Percentiles rank a stretch among this genome's conserved stretches.
Evolutionary conservation across 2,888 invertebrate species (phyloP).

Genomic region (Trachelus stipa): DNA sequence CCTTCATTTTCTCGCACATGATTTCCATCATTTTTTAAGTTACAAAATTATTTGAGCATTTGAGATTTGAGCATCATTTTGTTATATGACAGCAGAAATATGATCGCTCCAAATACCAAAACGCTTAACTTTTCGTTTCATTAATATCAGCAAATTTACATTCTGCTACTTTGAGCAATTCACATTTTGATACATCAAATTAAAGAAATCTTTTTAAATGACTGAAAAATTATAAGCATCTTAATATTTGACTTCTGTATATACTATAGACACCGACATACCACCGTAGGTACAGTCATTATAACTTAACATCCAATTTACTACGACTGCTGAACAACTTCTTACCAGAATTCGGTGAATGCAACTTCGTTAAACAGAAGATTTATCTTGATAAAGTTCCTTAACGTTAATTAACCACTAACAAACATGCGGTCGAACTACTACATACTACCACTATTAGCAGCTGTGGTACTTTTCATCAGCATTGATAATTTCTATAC

Average conservation of each 20-base stretch:
- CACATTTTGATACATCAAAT: not conserved
- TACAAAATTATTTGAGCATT: not conserved
- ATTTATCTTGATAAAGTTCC: slow-evolving; percentile 15
- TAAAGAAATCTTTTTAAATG: not conserved
- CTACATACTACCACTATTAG: slow-evolving; percentile 46
- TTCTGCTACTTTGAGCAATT: not conserved
- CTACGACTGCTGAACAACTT: not conserved
- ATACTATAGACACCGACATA: not conserved
- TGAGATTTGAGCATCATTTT: no score
- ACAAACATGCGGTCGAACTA: slow-evolving; percentile 55
- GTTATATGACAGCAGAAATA: not conserved
- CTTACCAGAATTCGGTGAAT: not conserved
- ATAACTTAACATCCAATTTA: not conserved
- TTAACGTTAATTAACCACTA: slow-evolving; percentile 40
- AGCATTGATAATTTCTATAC: slow-evolving; percentile 61
- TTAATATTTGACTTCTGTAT: not conserved
- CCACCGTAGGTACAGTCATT: not conserved
- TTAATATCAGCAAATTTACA: not conserved
- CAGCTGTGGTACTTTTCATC: slow-evolving; percentile 54
- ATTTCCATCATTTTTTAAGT: not conserved
- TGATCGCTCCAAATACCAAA: not conserved
- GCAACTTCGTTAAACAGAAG: not conserved
- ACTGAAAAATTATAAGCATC: not conserved
- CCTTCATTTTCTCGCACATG: no score
- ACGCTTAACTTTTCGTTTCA: not conserved